Conservation (phyloP, 2,797 vertebrate genomes). For the Capromys pilorides region DNA sequence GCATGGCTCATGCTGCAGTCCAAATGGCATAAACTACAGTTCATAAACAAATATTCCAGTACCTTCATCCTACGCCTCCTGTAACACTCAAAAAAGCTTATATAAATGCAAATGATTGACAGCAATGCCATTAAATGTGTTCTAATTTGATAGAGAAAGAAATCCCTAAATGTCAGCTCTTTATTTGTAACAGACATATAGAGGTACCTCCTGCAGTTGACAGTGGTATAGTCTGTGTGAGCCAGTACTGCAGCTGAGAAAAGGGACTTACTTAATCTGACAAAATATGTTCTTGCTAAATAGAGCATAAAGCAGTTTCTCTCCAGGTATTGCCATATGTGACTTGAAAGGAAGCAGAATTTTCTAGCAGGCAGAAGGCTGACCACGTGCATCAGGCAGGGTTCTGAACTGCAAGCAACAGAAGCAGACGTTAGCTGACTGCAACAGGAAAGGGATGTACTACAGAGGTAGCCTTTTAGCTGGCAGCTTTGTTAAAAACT, state of each 20-base stretch:
- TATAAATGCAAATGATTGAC: background rate
- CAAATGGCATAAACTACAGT: background rate
- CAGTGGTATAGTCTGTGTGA: background rate
- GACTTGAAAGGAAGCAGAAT: constrained; percentile 4
- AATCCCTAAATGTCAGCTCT: background rate
- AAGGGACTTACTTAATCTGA: background rate
- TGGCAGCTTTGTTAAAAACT: background rate
- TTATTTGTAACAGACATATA: background rate
- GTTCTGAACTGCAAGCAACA: constrained; percentile 38
- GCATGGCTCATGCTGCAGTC: background rate
- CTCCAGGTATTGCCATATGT: background rate
- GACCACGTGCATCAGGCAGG: background rate
- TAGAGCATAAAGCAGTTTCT: background rate
- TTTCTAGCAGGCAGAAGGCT: background rate
- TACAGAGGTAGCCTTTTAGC: background rate
- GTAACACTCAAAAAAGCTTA: background rate
- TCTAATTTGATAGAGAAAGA: background rate
- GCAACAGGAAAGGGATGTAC: background rate
- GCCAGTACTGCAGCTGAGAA: background rate
- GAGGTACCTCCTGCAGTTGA: background rate
- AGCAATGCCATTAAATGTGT: background rate
- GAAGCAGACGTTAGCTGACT: background rate
- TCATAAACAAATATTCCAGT: background rate
- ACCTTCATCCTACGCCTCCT: background rate
- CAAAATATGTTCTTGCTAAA: background rate